Conservation (phyloP, 2,797 vertebrate genomes). For the Myiotriccus ornatus region DNA sequence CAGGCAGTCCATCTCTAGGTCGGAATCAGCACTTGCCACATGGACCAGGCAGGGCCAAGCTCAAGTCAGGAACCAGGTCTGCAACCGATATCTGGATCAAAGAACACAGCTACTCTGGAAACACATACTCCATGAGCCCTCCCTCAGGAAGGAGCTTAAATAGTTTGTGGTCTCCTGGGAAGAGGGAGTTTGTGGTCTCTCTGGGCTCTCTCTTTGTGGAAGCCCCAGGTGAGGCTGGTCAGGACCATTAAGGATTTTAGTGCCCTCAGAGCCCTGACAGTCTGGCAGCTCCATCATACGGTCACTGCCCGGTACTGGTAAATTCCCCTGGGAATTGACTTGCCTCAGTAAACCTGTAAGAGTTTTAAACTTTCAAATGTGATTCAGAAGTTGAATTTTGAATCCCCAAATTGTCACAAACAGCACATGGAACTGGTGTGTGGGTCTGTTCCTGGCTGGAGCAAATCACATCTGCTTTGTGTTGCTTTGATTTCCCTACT, state of each 20-base stretch:
- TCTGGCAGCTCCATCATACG: neutral
- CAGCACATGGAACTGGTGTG: neutral
- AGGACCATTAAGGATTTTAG: neutral
- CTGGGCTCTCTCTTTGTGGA: neutral
- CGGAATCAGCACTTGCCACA: no score
- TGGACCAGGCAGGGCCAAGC: no score
- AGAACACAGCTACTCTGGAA: no score
- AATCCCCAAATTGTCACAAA: neutral
- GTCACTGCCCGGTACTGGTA: neutral
- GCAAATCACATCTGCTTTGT: neutral
- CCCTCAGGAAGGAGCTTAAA: no score
- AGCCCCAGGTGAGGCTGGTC: neutral
- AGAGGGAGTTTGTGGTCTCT: neutral
- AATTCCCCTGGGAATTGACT: neutral
- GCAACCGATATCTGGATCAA: no score
- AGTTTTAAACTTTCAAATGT: neutral
- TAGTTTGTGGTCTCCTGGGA: neutral
- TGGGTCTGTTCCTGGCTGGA: neutral
- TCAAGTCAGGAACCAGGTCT: no score
- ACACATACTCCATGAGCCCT: no score
- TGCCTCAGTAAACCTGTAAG: neutral
- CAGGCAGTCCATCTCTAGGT: no score
- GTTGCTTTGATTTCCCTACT: neutral
- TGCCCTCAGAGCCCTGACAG: neutral
- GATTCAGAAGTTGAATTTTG: neutral